Base-by-base conservation (phyloP, 2,888 invertebrate genomes). In the Macrophya annulata region DNA sequence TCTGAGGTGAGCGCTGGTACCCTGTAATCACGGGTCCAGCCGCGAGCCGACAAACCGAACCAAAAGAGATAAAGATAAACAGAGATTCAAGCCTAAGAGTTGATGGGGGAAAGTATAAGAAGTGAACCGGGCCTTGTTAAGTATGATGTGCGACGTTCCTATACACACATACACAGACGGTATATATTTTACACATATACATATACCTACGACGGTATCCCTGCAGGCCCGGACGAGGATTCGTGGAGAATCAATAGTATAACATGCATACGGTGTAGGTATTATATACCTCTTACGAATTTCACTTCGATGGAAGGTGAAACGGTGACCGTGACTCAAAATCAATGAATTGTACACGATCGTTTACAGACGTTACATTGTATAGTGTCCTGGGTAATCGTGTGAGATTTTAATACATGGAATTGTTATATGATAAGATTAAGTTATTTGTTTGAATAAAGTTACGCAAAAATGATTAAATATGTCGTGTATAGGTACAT, bases 51-150 rank as follows among this genome's bases (percentile, higher is more conserved):
- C 93, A 93, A 93, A 93, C 93, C 92, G 92, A 93, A 93, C 92
- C 91, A 92, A 93, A 92, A 92, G 92, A 93, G 92, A 93, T 93
- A 93, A 93, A 93, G 92, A 93, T 93, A 93, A 93, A 93, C 93
- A 93, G 92, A 92, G 92, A 93, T 92, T 93, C 91, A 90, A 91
- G 90, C 90, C 91, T 91, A 91, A 91, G 91, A 92, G 90, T 90
- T 90, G 89, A 90, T 90, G 90, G 90, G 87, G 88, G 89, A 88
- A 89, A 88, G 89, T 87, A 90, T 84, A 86, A 84, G 87, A 87
- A 86, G 86, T 84, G 68, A 86, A 88, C 88, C 87, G 90, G 90
- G 81, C 91, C 93, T 93, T 91, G 93, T 93, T 93, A 93, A 93
- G 92, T 92, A 92, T 92, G 92, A 92, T 91, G 93, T 92, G 92